Evolutionary conservation across 1,140 invertebrate genomes (phyloP).

Genomic region (Megalonaias nervosa): DNA sequence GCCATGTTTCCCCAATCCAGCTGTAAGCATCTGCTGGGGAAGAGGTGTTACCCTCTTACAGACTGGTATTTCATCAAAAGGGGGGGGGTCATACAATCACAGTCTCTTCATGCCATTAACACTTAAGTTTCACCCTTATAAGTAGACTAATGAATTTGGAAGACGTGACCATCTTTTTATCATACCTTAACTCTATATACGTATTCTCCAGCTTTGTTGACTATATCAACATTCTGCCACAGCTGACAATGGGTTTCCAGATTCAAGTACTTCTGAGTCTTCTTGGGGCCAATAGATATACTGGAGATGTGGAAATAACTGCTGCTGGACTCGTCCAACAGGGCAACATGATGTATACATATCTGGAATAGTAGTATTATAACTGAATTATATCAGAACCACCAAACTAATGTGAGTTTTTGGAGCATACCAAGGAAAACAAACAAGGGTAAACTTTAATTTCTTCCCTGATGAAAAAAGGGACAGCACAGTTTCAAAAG

Average conservation of each 20-base stretch:
- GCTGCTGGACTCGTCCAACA: slow-evolving; percentile 82
- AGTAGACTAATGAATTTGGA: background rate
- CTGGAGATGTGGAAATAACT: slow-evolving; percentile 81
- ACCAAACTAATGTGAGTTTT: too few species aligned
- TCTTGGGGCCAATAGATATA: slow-evolving; percentile 68
- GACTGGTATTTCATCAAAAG: too few species aligned
- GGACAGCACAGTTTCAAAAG: too few species aligned
- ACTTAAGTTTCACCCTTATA: background rate
- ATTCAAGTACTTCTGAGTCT: slow-evolving; percentile 69
- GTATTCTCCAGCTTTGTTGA: slow-evolving; percentile 57
- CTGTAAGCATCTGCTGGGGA: too few species aligned
- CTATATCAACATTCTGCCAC: slow-evolving; percentile 68
- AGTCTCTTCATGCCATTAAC: too few species aligned
- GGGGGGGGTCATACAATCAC: too few species aligned
- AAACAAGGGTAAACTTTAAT: too few species aligned
- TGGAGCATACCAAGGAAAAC: too few species aligned
- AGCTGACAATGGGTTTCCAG: slow-evolving; percentile 69
- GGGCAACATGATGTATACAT: slow-evolving; percentile 76
- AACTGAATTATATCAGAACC: too few species aligned
- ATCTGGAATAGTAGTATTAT: slow-evolving; percentile 43
- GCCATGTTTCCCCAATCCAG: too few species aligned
- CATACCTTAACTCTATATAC: slow-evolving; percentile 77
- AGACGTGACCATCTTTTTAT: background rate
- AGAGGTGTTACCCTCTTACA: too few species aligned
- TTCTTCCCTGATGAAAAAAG: too few species aligned